These are phyloP conservation scores for Charadrius vociferus DNA, from an alignment of 2,113 vertebrate species.

Conservation along the genomic window DNA sequence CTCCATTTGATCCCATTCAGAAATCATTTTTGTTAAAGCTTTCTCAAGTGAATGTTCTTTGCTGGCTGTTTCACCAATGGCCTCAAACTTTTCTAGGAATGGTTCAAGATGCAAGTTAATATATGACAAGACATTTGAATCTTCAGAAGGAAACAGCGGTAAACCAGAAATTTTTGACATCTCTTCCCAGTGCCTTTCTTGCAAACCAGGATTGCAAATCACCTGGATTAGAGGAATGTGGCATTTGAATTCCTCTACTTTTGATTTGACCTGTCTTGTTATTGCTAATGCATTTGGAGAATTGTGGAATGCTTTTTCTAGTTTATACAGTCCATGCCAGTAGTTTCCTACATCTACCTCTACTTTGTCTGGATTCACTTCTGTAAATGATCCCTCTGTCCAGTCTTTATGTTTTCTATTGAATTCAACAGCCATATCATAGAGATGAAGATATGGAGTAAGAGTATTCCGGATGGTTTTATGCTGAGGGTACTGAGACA, in stretches of 20 bases:
- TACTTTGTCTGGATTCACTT: constrained; percentile 84
- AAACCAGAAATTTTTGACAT: constrained; percentile 79
- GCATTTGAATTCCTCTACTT: constrained; percentile 84
- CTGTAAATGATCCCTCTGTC: constrained; percentile 81
- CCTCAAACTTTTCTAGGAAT: constrained; percentile 77
- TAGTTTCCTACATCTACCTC: constrained; percentile 81
- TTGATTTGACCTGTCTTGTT: constrained; percentile 72
- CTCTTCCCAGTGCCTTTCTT: constrained; percentile 83
- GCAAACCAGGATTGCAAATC: constrained; percentile 86
- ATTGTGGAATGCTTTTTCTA: constrained; percentile 81
- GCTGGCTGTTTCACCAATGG: constrained; percentile 84
- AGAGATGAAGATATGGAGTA: constrained; percentile 83
- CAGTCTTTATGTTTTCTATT: constrained; percentile 74
- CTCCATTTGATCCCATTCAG: constrained; percentile 81
- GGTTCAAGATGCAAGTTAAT: constrained; percentile 81
- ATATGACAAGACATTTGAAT: constrained; percentile 75
- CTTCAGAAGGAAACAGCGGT: constrained; percentile 74
- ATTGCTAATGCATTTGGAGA: constrained; percentile 79
- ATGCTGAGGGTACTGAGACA: constrained; percentile 83
- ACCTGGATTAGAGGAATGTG: constrained; percentile 85
- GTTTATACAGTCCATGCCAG: constrained; percentile 82
- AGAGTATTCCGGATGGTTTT: constrained; percentile 82
- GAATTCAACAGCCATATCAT: constrained; percentile 80
- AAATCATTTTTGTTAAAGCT: constrained; percentile 85
- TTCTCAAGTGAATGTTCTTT: constrained; percentile 88